Percentiles rank a stretch among this genome's conserved stretches.
Conservation (phyloP, 92 coral and sea anemone species). For the Epizoanthus illoricatus region DNA sequence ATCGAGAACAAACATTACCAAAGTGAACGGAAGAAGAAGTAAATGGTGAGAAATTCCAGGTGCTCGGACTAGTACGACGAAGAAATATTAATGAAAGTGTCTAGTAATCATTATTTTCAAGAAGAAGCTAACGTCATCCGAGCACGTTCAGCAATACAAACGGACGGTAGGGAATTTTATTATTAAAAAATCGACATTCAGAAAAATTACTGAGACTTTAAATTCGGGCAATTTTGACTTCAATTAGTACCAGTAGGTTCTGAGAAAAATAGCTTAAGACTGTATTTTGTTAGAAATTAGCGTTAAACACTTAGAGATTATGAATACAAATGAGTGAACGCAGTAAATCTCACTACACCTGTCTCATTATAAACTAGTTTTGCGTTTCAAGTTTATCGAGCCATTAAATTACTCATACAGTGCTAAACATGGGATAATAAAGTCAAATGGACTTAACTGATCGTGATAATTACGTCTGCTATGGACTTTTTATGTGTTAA, state of each 20-base stretch:
- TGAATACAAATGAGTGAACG: background rate
- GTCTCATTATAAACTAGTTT: background rate
- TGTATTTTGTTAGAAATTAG: background rate
- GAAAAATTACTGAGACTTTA: background rate
- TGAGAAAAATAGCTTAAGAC: background rate
- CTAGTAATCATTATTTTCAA: too few species aligned
- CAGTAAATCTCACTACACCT: background rate
- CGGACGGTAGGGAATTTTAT: too few species aligned
- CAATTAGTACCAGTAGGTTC: background rate
- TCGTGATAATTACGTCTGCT: background rate
- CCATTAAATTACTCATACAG: background rate
- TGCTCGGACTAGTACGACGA: too few species aligned
- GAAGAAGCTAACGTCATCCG: too few species aligned
- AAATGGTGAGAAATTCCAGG: too few species aligned
- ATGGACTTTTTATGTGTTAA: constrained; percentile 18
- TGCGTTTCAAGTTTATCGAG: background rate
- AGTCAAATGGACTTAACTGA: constrained; percentile 18
- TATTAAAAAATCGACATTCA: background rate
- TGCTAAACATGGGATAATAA: background rate
- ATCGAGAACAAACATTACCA: too few species aligned
- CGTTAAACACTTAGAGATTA: background rate
- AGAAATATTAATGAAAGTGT: too few species aligned
- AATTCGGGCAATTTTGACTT: background rate
- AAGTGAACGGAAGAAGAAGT: too few species aligned
- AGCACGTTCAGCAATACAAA: too few species aligned